Base-by-base conservation (phyloP, 2,113 vertebrate genomes). In the Myotis davidii region DNA sequence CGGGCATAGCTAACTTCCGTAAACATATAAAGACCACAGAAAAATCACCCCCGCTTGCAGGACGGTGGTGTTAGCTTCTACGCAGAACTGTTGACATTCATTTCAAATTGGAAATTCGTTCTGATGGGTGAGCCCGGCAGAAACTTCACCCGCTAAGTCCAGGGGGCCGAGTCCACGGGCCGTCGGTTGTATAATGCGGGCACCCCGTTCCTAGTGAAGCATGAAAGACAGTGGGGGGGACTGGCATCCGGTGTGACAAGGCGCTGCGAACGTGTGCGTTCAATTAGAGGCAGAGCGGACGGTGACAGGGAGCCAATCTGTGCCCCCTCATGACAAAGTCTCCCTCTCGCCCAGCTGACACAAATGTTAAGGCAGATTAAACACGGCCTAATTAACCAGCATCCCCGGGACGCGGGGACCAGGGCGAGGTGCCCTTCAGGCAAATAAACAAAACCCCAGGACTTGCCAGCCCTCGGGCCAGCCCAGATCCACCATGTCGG, bases 311-410 rank as follows among this genome's bases (percentile, higher is more conserved):
- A 97, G 96, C 97, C 97, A 94, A 98, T 98, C 98, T 98, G 97
- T 96, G 97, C 96, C 97, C 97, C 97, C 98, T 98, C 98, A 98
- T 99, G 98, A 98, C 98, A 97, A 97, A 98, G 97, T 92, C 98
- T 98, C 97, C 72, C 96, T 98, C 98, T 98, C 96, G 96, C 97
- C 96, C 96, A 97, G 97, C 94, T 98, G 98, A 98, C 98, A 98
- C 97, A 95, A 98, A 98, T 87, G 98, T 98, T 97, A 98, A 98
- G 97, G 97, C 98, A 98, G 98, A 98, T 98, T 98, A 98, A 98
- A 97, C 97, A 97, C 96, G 97, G 97, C 98, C 98, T 99, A 98
- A 99, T 99, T 99, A 99, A 97, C 97, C 79, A 97, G 87, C 97
- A 96, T 95, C 98, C 50, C 97, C 97, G 97, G 95, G 97, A 81